Evolutionary conservation across 2,888 invertebrate genomes (phyloP).

Genomic region (Hofmannophila pseudospretella): DNA sequence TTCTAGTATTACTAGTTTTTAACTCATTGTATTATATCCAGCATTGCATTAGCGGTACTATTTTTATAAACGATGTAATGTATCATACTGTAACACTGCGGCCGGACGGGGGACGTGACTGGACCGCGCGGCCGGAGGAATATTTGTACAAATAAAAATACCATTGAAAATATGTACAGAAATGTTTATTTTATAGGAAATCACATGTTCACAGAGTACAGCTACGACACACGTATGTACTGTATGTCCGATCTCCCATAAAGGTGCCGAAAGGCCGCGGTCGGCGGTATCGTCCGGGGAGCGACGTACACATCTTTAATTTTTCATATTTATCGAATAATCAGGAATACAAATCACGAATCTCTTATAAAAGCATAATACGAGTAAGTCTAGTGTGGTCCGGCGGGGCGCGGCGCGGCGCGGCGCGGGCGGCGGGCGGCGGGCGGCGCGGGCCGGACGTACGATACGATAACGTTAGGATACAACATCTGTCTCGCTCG

Average conservation of each 20-base stretch:
- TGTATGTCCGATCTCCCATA: constrained; percentile 54
- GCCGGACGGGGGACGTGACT: too few relatives aligned
- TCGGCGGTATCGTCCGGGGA: constrained; percentile 59
- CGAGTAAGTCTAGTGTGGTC: constrained; percentile 53
- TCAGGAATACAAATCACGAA: constrained; percentile 76
- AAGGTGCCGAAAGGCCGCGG: constrained; percentile 49
- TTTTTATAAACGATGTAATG: constrained; percentile 36
- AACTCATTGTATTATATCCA: constrained; percentile 15
- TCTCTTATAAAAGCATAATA: constrained; percentile 76
- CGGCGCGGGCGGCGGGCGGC: constrained; percentile 3
- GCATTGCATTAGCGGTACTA: constrained; percentile 45
- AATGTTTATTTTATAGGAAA: constrained; percentile 72
- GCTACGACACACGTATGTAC: constrained; percentile 51
- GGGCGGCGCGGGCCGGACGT: constrained; percentile 10
- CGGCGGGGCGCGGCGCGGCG: constrained; percentile 5
- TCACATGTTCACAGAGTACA: constrained; percentile 58
- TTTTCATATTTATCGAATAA: constrained; percentile 67
- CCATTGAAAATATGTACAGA: constrained; percentile 75
- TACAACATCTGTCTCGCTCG: constrained; percentile 17
- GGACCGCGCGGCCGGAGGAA: constrained; percentile 3
- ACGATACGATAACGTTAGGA: constrained; percentile 36
- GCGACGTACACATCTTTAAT: constrained; percentile 66
- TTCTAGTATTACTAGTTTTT: constrained; percentile 30
- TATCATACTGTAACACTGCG: constrained; percentile 1
- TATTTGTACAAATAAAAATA: constrained; percentile 62